phyloP scores from a whole-genome alignment of 2,888 invertebrate species.

The Rhamnusium bicolor region DNA sequence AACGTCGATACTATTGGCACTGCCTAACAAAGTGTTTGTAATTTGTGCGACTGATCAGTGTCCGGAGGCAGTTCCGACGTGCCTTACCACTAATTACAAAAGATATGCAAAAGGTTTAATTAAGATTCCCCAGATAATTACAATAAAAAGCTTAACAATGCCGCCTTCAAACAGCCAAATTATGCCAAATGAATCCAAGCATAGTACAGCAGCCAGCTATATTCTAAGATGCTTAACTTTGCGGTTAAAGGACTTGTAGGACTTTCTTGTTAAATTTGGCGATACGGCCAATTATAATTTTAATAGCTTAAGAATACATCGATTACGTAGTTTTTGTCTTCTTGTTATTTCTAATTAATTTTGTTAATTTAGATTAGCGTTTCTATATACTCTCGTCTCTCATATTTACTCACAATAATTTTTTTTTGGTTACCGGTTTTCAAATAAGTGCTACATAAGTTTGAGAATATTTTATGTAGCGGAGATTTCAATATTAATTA shows the following conservation, averaged over 20 bases:
- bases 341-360: not conserved
- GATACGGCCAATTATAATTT: conserved; percentile 29
- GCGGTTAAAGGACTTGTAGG: conserved; percentile 18
- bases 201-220: conserved; percentile 26
- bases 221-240: conserved; percentile 36
- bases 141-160: conserved; percentile 52
- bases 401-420: no score
- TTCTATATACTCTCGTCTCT: no score
- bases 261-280: conserved; percentile 6
- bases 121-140: conserved; percentile 49
- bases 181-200: conserved; percentile 39
- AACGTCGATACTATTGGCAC: not conserved
- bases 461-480: no score
- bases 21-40: not conserved
- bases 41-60: conserved; percentile 27
- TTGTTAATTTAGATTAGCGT: not conserved
- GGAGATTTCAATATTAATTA: no score
- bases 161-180: conserved; percentile 47
- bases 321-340: conserved; percentile 11
- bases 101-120: conserved; percentile 50
- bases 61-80: conserved; percentile 10
- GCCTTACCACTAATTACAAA: conserved; percentile 40
- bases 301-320: not conserved
- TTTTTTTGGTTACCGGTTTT: no score
- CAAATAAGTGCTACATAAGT: no score